phyloP scores from a whole-genome alignment of 2,888 invertebrate genomes.

The Orthosia cruda region DNA sequence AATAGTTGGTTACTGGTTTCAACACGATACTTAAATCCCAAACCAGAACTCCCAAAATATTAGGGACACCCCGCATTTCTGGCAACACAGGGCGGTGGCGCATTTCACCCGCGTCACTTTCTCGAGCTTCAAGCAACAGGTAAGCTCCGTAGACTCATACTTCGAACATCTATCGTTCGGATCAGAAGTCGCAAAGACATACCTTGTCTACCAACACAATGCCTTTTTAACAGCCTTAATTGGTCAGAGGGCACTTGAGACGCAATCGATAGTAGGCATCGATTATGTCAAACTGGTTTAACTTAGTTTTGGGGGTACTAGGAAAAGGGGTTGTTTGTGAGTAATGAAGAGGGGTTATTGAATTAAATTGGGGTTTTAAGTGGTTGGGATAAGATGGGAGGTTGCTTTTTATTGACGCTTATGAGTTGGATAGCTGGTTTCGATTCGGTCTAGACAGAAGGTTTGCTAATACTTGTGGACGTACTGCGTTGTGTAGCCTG shows the following conservation, averaged over 20 bases:
- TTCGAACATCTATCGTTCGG: constrained; percentile 43
- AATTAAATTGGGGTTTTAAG: constrained; percentile 29
- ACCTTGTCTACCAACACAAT: constrained; percentile 27
- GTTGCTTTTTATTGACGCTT: neutral
- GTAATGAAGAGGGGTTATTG: constrained; percentile 14
- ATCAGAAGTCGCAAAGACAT: constrained; percentile 72
- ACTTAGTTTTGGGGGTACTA: constrained; percentile 26
- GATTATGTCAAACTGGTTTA: constrained; percentile 45
- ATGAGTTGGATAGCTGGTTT: constrained; percentile 6
- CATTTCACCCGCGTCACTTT: constrained; percentile 85
- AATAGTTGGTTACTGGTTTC: neutral
- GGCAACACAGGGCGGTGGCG: constrained; percentile 85
- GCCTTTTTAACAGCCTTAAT: constrained; percentile 49
- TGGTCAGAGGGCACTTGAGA: constrained; percentile 47
- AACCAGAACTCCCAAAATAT: neutral
- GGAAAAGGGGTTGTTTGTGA: constrained; percentile 25
- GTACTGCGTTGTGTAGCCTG: neutral
- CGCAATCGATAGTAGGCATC: constrained; percentile 58
- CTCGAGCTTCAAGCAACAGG: constrained; percentile 88
- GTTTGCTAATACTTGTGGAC: neutral
- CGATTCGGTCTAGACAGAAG: neutral
- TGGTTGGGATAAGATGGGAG: neutral
- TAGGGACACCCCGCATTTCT: constrained; percentile 46
- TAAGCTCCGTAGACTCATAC: constrained; percentile 79
- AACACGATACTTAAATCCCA: neutral